phyloP scores from a whole-genome alignment of 2,888 invertebrate species.

The Philopedon plagiatum region DNA sequence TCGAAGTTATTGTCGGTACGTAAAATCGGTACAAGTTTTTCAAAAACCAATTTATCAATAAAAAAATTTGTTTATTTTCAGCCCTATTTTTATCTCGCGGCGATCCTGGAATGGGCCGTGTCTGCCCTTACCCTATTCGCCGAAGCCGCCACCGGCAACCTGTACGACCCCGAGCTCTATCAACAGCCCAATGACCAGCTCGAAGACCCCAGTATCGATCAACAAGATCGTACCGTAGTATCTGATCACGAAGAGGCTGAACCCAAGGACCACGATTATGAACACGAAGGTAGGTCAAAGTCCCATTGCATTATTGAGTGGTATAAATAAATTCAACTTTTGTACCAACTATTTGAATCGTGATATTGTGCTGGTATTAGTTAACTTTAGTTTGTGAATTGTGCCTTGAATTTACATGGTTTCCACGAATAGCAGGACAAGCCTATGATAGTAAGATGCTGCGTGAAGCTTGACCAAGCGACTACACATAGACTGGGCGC shows the following conservation, averaged over 20 bases:
- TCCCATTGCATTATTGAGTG: no score
- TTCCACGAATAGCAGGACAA: no score
- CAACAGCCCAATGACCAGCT: constrained; percentile 35
- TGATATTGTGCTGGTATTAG: no score
- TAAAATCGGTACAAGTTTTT: neutral
- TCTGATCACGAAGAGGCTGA: constrained; percentile 41
- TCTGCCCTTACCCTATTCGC: constrained; percentile 74
- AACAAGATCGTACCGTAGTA: neutral
- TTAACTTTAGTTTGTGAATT: no score
- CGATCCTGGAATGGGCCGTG: constrained; percentile 73
- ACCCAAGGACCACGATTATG: constrained; percentile 38
- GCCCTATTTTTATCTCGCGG: constrained; percentile 75
- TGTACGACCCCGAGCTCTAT: constrained; percentile 41
- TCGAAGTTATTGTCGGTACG: constrained; percentile 63
- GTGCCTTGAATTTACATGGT: no score
- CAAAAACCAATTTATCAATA: neutral
- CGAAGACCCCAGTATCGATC: constrained; percentile 34
- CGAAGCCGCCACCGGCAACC: constrained; percentile 44
- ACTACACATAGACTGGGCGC: no score
- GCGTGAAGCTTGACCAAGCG: no score
- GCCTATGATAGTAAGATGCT: no score
- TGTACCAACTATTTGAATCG: no score
- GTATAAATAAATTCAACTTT: constrained; percentile 1
- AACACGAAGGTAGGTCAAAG: constrained; percentile 47
- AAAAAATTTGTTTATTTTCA: constrained; percentile 59